Conservation (phyloP, 2,113 vertebrate genomes). For the Oenanthe oenanthe region DNA sequence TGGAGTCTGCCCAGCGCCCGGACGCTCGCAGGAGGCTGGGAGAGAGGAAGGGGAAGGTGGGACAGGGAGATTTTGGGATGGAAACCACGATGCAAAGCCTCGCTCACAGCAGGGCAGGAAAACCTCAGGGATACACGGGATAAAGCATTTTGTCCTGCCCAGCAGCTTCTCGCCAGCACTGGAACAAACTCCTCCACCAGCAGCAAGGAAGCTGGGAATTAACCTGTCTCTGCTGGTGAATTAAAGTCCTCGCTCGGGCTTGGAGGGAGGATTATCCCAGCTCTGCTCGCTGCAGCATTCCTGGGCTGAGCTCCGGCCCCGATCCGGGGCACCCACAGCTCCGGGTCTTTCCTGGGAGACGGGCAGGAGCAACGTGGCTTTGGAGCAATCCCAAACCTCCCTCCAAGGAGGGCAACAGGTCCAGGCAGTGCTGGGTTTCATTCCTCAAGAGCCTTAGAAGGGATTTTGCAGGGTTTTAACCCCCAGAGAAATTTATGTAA, state of each 20-base stretch:
- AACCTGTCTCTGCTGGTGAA: not conserved
- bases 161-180: not conserved
- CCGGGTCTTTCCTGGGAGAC: not conserved
- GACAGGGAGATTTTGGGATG: not conserved
- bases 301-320: not conserved
- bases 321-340: not conserved
- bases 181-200: not conserved
- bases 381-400: not conserved
- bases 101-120: not conserved
- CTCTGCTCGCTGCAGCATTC: not conserved
- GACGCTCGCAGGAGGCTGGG: not conserved
- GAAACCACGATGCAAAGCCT: rapidly evolving
- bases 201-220: not conserved
- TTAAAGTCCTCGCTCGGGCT: not conserved
- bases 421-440: not conserved
- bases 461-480: not conserved
- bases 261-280: not conserved
- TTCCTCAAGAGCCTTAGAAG: not conserved
- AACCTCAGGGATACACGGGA: not conserved
- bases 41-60: rapidly evolving
- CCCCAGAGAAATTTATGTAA: not conserved
- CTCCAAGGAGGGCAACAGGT: not conserved
- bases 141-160: not conserved
- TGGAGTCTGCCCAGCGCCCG: not conserved
- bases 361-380: not conserved